These are phyloP conservation scores for Ecdyonurus torrentis DNA, from an alignment of 2,888 invertebrate species.

Conservation along the genomic window DNA sequence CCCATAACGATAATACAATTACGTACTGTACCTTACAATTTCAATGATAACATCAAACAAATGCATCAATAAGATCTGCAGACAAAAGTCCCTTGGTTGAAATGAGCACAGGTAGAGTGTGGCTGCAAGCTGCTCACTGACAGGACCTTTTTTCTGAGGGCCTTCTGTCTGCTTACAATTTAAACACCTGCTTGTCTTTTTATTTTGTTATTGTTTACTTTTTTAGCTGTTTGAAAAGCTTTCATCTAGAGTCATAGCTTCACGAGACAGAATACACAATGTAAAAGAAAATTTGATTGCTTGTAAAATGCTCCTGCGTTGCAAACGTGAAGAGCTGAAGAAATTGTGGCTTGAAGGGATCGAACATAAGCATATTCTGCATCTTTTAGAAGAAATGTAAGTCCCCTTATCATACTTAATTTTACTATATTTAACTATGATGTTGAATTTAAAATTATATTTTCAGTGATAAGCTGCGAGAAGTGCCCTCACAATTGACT, in stretches of 20 bases:
- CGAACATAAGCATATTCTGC: conserved; percentile 84
- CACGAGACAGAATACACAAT: conserved; percentile 54
- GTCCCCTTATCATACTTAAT: conserved; percentile 18
- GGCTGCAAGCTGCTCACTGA: no score
- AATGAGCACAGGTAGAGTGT: no score
- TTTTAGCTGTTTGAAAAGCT: conserved; percentile 57
- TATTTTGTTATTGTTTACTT: no score
- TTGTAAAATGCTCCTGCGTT: conserved; percentile 70
- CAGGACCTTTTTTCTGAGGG: no score
- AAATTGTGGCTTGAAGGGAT: conserved; percentile 89
- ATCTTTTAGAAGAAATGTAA: conserved; percentile 80
- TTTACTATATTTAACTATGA: conserved; percentile 2
- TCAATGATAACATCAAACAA: no score
- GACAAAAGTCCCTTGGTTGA: no score
- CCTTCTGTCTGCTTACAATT: no score
- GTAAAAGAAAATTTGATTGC: conserved; percentile 68
- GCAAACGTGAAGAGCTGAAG: conserved; percentile 81
- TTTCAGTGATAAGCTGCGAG: conserved; percentile 52
- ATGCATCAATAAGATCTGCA: no score
- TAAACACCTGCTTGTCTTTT: no score
- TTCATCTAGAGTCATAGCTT: conserved; percentile 56
- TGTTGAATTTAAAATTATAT: conserved; percentile 2
- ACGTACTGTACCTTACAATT: no score
- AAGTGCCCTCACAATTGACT: conserved; percentile 51
- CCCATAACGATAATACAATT: no score